Base-by-base conservation (phyloP, 2,888 invertebrate genomes). In the Pseudococcus longispinus region DNA sequence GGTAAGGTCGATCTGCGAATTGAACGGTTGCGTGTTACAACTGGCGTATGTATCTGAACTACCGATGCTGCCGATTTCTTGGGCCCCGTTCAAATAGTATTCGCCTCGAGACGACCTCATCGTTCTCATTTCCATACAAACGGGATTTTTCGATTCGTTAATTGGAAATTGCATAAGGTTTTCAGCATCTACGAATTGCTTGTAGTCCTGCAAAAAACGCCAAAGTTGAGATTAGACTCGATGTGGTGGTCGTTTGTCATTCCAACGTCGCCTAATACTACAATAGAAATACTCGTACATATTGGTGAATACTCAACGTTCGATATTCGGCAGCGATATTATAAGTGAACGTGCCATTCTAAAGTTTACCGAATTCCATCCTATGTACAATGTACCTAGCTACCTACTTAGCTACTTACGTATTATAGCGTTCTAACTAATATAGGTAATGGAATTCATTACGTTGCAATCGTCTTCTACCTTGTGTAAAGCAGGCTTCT, bases 31-130 rank as follows among this genome's bases (percentile, higher is more conserved):
- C 90, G 98, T 97, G 92, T 97, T 96, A 93, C 98, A 98, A 92
- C 97, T 97, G 91, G 97, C 97, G 92, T 97, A 98, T 89, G 98
- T 98, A 92, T 98, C 98, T 90, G 97, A 95, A 92, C 97, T 95
- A 92, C 93, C 93, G 89, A 93, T 92, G 90, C 93, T 93, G 88
- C 92, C 93, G 55, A 89, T 88, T n/a, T 89, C 89, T 23, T 83
- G 87, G n/a, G 18, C 87, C 80, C 88, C 90, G 91, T 83, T 92
- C 92, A 55, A 11, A 23, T 42, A 80, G n/a, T 23, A 20, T 89
- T 93, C 93, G 42, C 92, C 91, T 88, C 89, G 89, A 89, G 11
- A 60, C 37, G 60, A n/a, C 65, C 92, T 92, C 89, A 95, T 90
- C 88, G 93, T 93, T 89, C 94, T 94, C 93, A 96, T 93, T 91